A percentile compares a stretch with the other conserved stretches of the same genome.
Evolutionary conservation across 2,113 vertebrate genomes (phyloP).

Genomic region (Colaptes auratus): DNA sequence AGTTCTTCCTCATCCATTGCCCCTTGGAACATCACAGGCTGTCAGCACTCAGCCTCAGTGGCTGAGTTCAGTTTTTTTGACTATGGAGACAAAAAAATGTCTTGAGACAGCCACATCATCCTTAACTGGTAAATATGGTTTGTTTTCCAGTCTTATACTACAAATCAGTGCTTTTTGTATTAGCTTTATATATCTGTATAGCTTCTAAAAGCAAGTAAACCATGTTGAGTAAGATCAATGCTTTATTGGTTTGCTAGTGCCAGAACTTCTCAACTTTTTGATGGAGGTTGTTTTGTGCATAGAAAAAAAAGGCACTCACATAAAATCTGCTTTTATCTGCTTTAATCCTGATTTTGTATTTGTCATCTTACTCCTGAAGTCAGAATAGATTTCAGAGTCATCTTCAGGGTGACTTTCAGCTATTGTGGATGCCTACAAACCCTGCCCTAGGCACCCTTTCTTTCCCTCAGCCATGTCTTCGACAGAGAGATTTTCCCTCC

Average conservation of each 20-base stretch:
- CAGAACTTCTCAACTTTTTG: background rate
- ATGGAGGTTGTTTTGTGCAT: background rate
- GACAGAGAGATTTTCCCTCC: background rate
- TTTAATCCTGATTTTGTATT: background rate
- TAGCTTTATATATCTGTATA: background rate
- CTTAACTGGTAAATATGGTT: background rate
- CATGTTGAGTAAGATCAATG: background rate
- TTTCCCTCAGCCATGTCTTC: background rate
- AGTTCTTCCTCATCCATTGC: no score
- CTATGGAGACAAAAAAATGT: background rate
- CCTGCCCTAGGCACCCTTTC: background rate
- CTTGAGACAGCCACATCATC: background rate
- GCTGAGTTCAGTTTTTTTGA: background rate
- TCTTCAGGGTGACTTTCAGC: background rate
- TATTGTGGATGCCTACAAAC: background rate
- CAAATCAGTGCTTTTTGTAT: background rate
- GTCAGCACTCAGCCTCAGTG: background rate
- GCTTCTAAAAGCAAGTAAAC: constrained; percentile 7
- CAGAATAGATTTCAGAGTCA: background rate
- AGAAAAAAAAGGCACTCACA: background rate
- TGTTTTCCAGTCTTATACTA: background rate
- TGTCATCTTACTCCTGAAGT: background rate
- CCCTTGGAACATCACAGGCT: background rate
- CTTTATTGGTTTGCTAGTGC: background rate
- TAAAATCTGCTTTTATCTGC: background rate